phyloP scores from a whole-genome alignment of 2,113 vertebrate genomes.

The Muscicapa adusta region DNA sequence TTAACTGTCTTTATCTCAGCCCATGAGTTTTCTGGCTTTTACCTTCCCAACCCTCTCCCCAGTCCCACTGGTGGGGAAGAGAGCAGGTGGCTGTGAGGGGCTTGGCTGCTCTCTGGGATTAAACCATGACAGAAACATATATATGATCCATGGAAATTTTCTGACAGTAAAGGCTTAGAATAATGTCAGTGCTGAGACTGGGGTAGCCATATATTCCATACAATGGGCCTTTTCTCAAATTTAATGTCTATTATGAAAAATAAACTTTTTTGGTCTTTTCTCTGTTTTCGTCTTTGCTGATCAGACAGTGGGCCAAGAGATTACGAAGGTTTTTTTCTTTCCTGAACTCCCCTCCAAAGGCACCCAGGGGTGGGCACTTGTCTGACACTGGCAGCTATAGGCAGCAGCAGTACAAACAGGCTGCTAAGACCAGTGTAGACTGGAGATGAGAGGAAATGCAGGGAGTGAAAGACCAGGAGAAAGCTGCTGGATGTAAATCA shows the following conservation, averaged over 20 bases:
- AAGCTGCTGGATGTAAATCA: background rate
- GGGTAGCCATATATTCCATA: background rate
- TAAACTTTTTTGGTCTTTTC: background rate
- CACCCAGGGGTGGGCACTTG: background rate
- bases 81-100: background rate
- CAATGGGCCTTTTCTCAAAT: rapidly evolving
- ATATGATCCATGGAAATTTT: background rate
- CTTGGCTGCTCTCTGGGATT: background rate
- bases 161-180: background rate
- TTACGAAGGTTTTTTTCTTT: background rate
- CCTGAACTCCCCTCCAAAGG: background rate
- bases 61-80: no score
- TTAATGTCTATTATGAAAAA: background rate
- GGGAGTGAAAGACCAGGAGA: background rate
- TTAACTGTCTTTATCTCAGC: background rate
- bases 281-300: background rate
- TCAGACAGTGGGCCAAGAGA: background rate
- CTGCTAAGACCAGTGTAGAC: background rate
- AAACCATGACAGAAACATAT: background rate
- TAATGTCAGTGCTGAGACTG: background rate
- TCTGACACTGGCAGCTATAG: background rate
- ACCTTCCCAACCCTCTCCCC: background rate
- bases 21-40: background rate
- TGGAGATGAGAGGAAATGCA: background rate
- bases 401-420: background rate